Base-by-base conservation (phyloP, 64 coral and sea anemone genomes). In the Actinia equina region DNA sequence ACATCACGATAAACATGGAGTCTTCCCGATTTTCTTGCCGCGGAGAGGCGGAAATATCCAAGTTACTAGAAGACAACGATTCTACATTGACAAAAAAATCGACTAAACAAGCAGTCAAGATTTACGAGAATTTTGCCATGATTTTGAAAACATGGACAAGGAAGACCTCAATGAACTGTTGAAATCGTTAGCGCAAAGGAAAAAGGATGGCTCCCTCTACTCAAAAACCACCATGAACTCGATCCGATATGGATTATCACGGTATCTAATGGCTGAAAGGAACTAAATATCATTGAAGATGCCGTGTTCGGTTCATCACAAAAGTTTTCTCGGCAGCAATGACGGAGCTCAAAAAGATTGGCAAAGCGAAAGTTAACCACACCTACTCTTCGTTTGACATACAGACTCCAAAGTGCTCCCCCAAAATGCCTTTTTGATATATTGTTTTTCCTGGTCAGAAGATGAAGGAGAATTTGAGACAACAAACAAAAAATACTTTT, bases 391-490 rank as follows among this genome's bases (percentile, higher is more conserved):
- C 26, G 30, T 91, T 91, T 81, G 45, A 91, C 51, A 4, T 87
- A 71, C 45, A 60, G 54, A 91, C 84, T 13, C 85, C 77, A 46
- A 87, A 62, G 56, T 60, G 78, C 8, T 77, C 87, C 3, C 90
- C 63, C 42, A 87, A 92, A 92, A 77, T 86, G 83, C 52, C 54
- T 65, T 43, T 62, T 91, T 82, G 77, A 89, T 89, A 65, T 59
- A n/a, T n/a, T 91, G 77, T 87, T 91, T 82, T 62, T 80, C 42
- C 89, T 87, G 43, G 77, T 65, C 12, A n/a, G 60, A 82, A 77
- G 83, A 54, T 53, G 83, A 60, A 54, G 55, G 83, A 85, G 30
- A 85, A 85, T 37, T 37, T 85, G 52, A 54, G 83, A 58, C 54
- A 58, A 18, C 83, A 58, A 37, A 85, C 83, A 59, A 85, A 85